Conservation (phyloP, 2,113 vertebrate species). For the Chrysochloris asiatica region DNA sequence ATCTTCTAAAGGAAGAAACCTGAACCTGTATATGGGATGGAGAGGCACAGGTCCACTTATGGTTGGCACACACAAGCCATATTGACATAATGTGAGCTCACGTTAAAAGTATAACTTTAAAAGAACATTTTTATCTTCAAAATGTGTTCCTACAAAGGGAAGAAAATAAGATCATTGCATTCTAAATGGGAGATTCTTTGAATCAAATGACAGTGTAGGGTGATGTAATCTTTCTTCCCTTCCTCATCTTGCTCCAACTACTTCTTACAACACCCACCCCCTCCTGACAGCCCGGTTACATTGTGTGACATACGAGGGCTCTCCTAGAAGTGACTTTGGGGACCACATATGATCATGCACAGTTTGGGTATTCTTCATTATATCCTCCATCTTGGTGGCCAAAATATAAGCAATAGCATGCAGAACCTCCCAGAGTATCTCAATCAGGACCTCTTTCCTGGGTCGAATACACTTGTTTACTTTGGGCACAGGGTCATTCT, state of each 20-base stretch:
- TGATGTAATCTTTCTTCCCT: background rate
- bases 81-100: background rate
- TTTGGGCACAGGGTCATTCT: background rate
- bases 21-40: background rate
- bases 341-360: background rate
- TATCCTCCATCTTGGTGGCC: background rate
- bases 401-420: background rate
- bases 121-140: background rate
- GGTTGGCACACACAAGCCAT: background rate
- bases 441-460: constrained; percentile 14
- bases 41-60: background rate
- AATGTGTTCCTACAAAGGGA: background rate
- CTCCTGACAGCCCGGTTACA: too few relatives aligned
- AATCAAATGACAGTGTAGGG: background rate
- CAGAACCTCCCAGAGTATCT: background rate
- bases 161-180: background rate
- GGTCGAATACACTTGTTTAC: constrained; percentile 3
- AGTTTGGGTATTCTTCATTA: background rate
- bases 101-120: constrained; percentile 18
- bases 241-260: background rate
- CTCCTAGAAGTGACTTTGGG: accelerated
- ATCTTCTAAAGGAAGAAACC: background rate
- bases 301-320: too few relatives aligned
- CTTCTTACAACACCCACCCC: background rate
- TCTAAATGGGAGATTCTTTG: background rate